Evolutionary conservation across 2,797 vertebrate genomes (phyloP).

Genomic region (Tamandua tetradactyla): DNA sequence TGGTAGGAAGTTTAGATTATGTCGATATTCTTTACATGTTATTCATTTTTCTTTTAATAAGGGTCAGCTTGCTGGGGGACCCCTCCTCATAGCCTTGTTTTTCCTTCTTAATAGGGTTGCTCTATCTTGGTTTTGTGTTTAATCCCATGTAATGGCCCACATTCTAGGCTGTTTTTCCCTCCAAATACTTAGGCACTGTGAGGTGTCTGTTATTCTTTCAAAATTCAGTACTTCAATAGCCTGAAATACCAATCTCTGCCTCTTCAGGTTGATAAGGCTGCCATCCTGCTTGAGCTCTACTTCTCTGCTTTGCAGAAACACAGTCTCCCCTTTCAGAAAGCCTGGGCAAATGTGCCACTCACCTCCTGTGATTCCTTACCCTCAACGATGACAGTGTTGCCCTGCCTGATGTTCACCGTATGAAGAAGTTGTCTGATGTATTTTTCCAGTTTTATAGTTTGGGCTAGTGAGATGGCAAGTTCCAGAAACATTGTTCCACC

Average conservation of each 20-base stretch:
- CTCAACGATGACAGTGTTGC: background rate
- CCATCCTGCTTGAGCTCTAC: background rate
- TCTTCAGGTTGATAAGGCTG: background rate
- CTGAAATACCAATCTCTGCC: background rate
- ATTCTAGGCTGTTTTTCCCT: background rate
- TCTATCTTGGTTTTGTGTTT: background rate
- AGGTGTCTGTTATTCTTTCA: accelerated
- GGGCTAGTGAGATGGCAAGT: background rate
- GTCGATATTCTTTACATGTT: background rate
- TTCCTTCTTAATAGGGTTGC: background rate
- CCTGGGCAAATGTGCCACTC: background rate
- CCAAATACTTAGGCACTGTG: background rate
- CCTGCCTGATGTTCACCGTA: too few relatives aligned
- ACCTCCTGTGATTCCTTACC: background rate
- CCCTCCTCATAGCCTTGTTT: background rate
- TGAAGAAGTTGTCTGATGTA: background rate
- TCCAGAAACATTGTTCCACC: background rate
- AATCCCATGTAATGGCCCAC: background rate
- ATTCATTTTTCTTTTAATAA: too few relatives aligned
- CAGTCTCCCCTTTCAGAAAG: background rate
- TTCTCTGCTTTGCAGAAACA: background rate
- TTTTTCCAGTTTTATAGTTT: background rate
- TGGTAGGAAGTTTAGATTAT: background rate
- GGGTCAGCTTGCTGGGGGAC: too few relatives aligned
- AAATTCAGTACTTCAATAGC: background rate